Base-by-base conservation (phyloP, 2,113 vertebrate genomes). In the Podiceps cristatus region DNA sequence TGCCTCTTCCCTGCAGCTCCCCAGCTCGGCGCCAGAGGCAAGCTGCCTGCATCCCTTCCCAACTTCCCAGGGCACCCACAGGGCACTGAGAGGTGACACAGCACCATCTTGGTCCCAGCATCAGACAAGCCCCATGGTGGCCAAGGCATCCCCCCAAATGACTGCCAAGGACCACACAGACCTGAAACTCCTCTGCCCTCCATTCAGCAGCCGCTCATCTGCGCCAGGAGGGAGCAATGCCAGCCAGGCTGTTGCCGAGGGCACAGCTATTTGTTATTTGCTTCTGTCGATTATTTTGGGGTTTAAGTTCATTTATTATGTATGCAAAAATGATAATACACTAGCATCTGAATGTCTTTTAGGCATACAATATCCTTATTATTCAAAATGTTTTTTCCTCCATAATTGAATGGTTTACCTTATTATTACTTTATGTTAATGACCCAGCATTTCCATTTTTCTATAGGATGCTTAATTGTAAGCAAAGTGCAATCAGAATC, bases 311-410 rank as follows among this genome's bases (percentile, higher is more conserved):
- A 96, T 96, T 96, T 81, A 97, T 97, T 98, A 96, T 96, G 95
- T 94, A 98, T 98, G 97, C 97, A 96, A 97, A 97, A 97, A 97
- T 97, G 93, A 78, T 96, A 98, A 98, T 97, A 81, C 18, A 67
- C 62, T 93, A 64, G 78, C 92, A 97, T 97, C 95, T 96, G 95
- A 97, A 96, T 96, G 96, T 97, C 95, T 98, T 88, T 96, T 98
- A 96, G 96, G 96, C 97, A 95, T 97, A 97, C 94, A 96, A 97
- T 98, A 96, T 97, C 96, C 96, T 97, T 98, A 97, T 97, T 98
- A 98, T 97, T 97, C 95, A 91, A 96, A 98, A 86, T 89, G 80
- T 58, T 96, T 96, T 97, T 96, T 69, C 80, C 95, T 94, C 94
- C 75, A 76, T 98, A 98, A 98, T 97, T 98, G 97, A 98, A 96